A percentile compares a stretch with the other conserved stretches of the same genome.
Evolutionary conservation across 2,113 vertebrate species (phyloP).

Genomic region (Pyrgilauda ruficollis): DNA sequence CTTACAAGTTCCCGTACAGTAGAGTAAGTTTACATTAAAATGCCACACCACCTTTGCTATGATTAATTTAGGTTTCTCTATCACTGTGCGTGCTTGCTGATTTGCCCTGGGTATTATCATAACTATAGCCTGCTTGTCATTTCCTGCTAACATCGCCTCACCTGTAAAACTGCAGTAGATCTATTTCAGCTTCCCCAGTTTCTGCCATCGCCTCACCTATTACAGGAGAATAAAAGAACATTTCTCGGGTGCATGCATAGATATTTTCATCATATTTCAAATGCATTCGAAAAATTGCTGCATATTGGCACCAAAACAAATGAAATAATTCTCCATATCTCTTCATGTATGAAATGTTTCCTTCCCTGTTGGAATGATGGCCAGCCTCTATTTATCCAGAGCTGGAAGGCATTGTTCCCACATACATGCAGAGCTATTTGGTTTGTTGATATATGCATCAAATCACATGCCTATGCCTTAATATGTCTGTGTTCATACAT

Average conservation of each 20-base stretch:
- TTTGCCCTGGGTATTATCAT: slow-evolving; percentile 76
- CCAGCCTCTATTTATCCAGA: not conserved
- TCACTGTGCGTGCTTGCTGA: slow-evolving; percentile 70
- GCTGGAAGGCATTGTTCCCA: not conserved
- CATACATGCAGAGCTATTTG: not conserved
- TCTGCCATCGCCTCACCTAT: slow-evolving; percentile 47
- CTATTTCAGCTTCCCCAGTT: slow-evolving; percentile 47
- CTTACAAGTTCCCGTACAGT: slow-evolving; percentile 37
- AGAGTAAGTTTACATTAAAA: slow-evolving; percentile 71
- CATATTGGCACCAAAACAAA: slow-evolving; percentile 27
- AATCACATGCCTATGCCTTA: not conserved
- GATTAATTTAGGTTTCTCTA: slow-evolving; percentile 78
- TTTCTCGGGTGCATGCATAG: slow-evolving; percentile 35
- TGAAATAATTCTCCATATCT: slow-evolving; percentile 16
- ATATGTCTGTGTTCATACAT: not conserved
- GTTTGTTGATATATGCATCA: not conserved
- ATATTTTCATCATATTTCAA: slow-evolving; percentile 58
- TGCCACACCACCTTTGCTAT: slow-evolving; percentile 58
- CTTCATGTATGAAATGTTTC: slow-evolving; percentile 8
- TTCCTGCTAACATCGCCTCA: slow-evolving; percentile 59
- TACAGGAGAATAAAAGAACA: slow-evolving; percentile 57
- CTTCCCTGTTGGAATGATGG: not conserved
- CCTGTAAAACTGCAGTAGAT: slow-evolving; percentile 69
- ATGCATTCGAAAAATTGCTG: slow-evolving; percentile 20
- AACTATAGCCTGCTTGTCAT: slow-evolving; percentile 72